Evolutionary conservation across 2,797 vertebrate species (phyloP), one percentile per base, ranked within the genome.

Genomic region (Bradypodion pumilum): DNA sequence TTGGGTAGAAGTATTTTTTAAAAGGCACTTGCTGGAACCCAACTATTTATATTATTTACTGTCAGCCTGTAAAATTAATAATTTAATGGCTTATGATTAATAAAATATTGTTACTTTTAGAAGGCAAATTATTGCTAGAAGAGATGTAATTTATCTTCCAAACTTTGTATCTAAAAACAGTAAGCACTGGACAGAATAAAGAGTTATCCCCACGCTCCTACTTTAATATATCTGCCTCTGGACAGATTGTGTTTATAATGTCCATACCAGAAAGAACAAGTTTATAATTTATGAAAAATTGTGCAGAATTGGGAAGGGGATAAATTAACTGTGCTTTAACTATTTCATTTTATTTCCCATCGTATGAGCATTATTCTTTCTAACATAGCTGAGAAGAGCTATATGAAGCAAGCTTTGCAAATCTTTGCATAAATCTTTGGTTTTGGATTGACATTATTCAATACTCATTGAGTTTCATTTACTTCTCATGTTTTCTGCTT

Each of bases 61-160:
- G 5, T 8, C 82, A 52, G 42, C 23, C 65, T 77, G 32, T 91
- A 81, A 90, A 91, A 83, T 92, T 92, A 92, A 92, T 91, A 87
- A 91, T 75, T 68, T 86, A 91, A 91, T 91, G 37, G 42, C 9
- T 92, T 91, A 85, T 84, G 21, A 60, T 78, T 94, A 90, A 91
- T 91, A 92, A 93, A 93, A 74, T 91, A 86, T 59, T 83, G 77
- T 77, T 90, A 85, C 3, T 84, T 73, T 90, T 91, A 90, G 87
- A 49, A 92, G 72, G 77, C 7, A 95, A 90, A 91, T 86, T 90
- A 86, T 62, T 90, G 40, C 35, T 44, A 83, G 85, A 88, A 83
- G 19, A 89, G 78, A 85, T 87, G 49, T 74, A 0, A 90, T 89
- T 87, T 86, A 59, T 88, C 66, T 89, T 93, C 79, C 52, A 85